Evolutionary conservation across 2,113 vertebrate genomes (phyloP).

Genomic region (Centrocercus urophasianus): DNA sequence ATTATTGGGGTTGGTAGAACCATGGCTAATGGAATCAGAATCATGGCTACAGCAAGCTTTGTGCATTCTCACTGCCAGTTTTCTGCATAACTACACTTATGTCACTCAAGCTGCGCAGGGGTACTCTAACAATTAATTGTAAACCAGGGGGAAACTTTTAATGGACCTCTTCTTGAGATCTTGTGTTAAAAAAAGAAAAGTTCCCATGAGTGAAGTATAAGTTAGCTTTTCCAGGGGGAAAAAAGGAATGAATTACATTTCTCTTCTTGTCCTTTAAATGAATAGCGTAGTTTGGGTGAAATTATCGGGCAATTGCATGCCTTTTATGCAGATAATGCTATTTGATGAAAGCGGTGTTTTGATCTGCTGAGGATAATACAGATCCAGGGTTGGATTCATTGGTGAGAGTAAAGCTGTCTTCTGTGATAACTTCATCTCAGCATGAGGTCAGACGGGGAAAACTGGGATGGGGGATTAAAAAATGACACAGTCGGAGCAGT

Average conservation of each 20-base stretch:
- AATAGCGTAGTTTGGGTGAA: slow-evolving; percentile 92
- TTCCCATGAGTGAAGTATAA: slow-evolving; percentile 82
- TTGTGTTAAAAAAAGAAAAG: slow-evolving; percentile 80
- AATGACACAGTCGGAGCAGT: slow-evolving; percentile 92
- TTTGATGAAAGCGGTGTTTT: slow-evolving; percentile 96
- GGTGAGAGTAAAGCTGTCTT: slow-evolving; percentile 97
- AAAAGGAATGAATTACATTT: slow-evolving; percentile 86
- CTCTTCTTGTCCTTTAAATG: slow-evolving; percentile 92
- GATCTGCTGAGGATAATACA: slow-evolving; percentile 96
- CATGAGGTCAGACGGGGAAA: slow-evolving; percentile 95
- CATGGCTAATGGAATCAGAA: slow-evolving; percentile 80
- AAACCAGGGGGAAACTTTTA: slow-evolving; percentile 73
- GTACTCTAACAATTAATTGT: slow-evolving; percentile 78
- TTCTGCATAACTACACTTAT: slow-evolving; percentile 78
- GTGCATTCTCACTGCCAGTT: slow-evolving; percentile 71
- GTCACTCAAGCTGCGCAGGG: slow-evolving; percentile 71
- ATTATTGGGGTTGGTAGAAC: slow-evolving; percentile 75
- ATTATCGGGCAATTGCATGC: slow-evolving; percentile 93
- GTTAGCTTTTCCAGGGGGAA: slow-evolving; percentile 76
- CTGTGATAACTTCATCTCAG: slow-evolving; percentile 98
- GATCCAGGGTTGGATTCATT: slow-evolving; percentile 91
- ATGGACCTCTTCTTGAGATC: slow-evolving; percentile 79
- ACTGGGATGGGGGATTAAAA: slow-evolving; percentile 94
- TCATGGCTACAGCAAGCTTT: slow-evolving; percentile 70
- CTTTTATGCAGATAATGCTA: slow-evolving; percentile 99